phyloP scores from a whole-genome alignment of 2,888 invertebrate genomes.

The Phalera bucephala region DNA sequence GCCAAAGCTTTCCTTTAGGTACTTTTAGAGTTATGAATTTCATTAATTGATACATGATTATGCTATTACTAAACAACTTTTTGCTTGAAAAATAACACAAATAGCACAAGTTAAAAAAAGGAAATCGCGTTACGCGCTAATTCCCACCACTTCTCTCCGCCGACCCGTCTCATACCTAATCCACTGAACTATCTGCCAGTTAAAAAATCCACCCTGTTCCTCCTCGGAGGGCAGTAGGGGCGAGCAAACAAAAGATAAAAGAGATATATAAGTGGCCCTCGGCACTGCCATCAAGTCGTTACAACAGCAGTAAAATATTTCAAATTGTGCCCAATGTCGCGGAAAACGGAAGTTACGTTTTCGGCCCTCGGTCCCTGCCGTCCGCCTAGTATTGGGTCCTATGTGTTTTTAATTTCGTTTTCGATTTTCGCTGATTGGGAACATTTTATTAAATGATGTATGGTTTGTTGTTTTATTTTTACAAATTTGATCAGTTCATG shows the following conservation, averaged over 20 bases:
- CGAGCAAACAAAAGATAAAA: slow-evolving; percentile 79
- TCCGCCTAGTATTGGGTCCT: slow-evolving; percentile 21
- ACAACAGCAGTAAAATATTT: slow-evolving; percentile 82
- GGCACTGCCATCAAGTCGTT: slow-evolving; percentile 82
- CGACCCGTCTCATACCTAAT: slow-evolving; percentile 1
- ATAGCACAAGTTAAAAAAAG: too few species aligned
- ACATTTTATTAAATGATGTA: background rate
- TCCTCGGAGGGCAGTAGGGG: slow-evolving; percentile 66
- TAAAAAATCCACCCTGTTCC: slow-evolving; percentile 52
- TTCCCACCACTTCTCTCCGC: background rate
- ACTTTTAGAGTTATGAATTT: too few species aligned
- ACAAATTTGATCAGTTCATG: too few species aligned
- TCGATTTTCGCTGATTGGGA: slow-evolving; percentile 39
- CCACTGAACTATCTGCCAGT: slow-evolving; percentile 31
- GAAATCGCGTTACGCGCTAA: too few species aligned
- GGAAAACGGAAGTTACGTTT: slow-evolving; percentile 82
- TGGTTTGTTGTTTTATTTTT: background rate
- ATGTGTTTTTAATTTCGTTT: slow-evolving; percentile 50
- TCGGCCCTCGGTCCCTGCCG: slow-evolving; percentile 36
- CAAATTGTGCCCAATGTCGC: slow-evolving; percentile 82
- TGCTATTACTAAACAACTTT: too few species aligned
- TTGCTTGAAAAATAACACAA: too few species aligned
- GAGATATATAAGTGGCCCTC: slow-evolving; percentile 82
- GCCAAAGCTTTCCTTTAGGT: too few species aligned
- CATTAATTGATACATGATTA: too few species aligned